Evolutionary conservation across 2,113 vertebrate genomes (phyloP).

Genomic region (Thryonomys swinderianus): DNA sequence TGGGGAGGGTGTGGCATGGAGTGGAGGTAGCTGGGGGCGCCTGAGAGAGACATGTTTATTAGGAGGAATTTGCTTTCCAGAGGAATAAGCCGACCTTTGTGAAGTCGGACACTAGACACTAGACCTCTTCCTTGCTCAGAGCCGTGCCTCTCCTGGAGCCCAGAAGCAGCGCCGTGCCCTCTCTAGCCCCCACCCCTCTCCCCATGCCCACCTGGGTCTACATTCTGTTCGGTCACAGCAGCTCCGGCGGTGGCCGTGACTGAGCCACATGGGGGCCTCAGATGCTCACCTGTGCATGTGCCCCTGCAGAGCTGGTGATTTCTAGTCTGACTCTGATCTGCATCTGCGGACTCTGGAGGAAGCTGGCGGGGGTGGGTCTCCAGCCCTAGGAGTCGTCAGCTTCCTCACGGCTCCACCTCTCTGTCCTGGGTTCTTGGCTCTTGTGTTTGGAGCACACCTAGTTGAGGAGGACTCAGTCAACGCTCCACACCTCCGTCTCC

Average conservation of each 20-base stretch:
- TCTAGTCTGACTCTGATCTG: slow-evolving; percentile 64
- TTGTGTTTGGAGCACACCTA: background rate
- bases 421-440: background rate
- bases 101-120: background rate
- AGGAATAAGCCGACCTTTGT: background rate
- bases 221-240: slow-evolving; percentile 64
- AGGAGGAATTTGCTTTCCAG: background rate
- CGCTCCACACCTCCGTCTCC: background rate
- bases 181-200: background rate
- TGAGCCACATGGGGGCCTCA: slow-evolving; percentile 66
- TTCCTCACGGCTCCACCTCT: background rate
- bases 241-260: background rate
- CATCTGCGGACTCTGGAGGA: slow-evolving; percentile 57
- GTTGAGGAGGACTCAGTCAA: background rate
- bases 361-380: background rate
- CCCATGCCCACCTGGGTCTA: slow-evolving; percentile 19
- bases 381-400: slow-evolving; percentile 30
- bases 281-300: slow-evolving; percentile 54
- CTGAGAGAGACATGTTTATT: background rate
- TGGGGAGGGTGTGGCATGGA: background rate
- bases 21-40: background rate
- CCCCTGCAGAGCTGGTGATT: slow-evolving; percentile 18
- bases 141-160: background rate
- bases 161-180: background rate
- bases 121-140: slow-evolving; percentile 31